Base-by-base conservation (phyloP, 2,797 vertebrate species). In the Nyctalus aviator region DNA sequence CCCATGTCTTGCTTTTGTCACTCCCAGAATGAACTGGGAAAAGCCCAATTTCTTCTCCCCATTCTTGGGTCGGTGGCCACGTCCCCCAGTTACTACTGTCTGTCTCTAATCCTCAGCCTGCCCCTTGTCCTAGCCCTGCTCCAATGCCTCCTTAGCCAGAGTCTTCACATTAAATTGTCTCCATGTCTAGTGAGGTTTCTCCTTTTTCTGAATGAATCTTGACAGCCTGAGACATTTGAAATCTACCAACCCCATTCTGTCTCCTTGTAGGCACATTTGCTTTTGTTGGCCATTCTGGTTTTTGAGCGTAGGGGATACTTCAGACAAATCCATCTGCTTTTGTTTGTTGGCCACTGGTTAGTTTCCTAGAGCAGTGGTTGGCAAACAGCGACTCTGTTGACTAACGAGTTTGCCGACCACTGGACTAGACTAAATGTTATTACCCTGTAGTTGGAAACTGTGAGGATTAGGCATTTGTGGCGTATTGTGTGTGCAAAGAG, bases 21-120 rank as follows among this genome's bases (percentile, higher is more conserved):
- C 50, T 32, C 17, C 25, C 59, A n/a, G 62, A 44, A 62, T 10
- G 66, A 76, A 50, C 83, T 30, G 66, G 30, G 21, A 27, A 20
- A 73, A 94, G 27, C 41, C 50, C 9, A 4, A 10, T 69, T 13
- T 13, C 37, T 41, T 41, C 37, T 41, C 7, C 37, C 37, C 37
- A 41, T 41, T 41, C 37, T 41, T 41, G 37, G 37, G 37, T 41
- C 30, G 46, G 23, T 5, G 0, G 37, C 66, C 59, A 8, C 41
- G 21, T 50, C 32, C 41, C 3, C 0, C 35, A n/a, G 72, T 32
- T 8, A 7, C 4, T 6, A 5, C 6, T 7, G 0, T 30, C 48
- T 23, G 0, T 37, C 23, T 57, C 3, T 6, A 2, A 2, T 41
- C 73, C 25, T 91, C 53, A 4, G 2, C 2, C 7, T 35, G 4